Evolutionary conservation across 2,113 vertebrate species (phyloP), one percentile per base, ranked within the genome.

Genomic region (Ardeotis arabs): DNA sequence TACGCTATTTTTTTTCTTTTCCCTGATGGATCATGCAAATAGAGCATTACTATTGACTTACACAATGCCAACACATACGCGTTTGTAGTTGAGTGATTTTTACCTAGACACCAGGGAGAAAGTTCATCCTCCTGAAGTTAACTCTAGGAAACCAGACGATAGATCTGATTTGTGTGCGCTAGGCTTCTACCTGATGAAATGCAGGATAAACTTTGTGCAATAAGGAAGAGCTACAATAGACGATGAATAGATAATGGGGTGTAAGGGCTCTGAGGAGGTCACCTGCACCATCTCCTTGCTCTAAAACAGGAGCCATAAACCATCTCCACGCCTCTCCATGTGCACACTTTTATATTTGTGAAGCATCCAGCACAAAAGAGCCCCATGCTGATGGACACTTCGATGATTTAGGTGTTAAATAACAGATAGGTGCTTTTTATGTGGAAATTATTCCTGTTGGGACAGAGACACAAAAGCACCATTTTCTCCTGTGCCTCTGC

Each of bases 401-500:
- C 6, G 85, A 97, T 94, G 95, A 97, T 96, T 95, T 95, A 96
- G 88, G 91, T 39, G 63, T 88, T 95, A 95, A 91, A 94, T 90
- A 97, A 94, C 87, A 95, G 55, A 85, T 76, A 85, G 93, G 37
- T 49, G 78, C 90, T 80, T 67, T 97, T 95, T 95, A 91, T 91
- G 95, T 87, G 95, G 75, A 97, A 93, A 96, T 96, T 76, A 91
- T 93, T 96, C 93, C 82, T 90, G 87, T 55, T 91, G 91, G 94
- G 95, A 96, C 79, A 94, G 85, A 97, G 70, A 66, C 25, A 73
- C 8, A 14, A 88, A 91, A 74, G 92, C 88, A 93, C 69, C 87
- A 77, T 93, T 96, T 95, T 90, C 90, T 96, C 45, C 75, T 49
- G 53, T 69, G 89, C 89, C 58, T 96, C 84, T 91, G 93, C 81